Evolutionary conservation across 2,113 vertebrate genomes (phyloP).

Genomic region (Megaleporinus macrocephalus): DNA sequence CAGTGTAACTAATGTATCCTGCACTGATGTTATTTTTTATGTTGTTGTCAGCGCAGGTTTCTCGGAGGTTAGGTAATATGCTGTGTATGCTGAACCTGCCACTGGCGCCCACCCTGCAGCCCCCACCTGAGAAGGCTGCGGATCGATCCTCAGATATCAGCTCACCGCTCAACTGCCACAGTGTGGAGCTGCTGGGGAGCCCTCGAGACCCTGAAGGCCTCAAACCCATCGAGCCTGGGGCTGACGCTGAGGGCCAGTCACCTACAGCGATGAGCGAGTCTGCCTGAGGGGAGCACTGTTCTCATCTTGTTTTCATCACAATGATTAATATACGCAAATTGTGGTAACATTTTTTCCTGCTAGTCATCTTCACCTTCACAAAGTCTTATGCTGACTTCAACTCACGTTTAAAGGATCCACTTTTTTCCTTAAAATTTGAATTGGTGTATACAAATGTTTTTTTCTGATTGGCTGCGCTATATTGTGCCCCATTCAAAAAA

Average conservation of each 20-base stretch:
- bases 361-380: too few relatives aligned
- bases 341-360: too few relatives aligned
- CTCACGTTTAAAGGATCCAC: too few relatives aligned
- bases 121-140: neutral
- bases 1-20: neutral
- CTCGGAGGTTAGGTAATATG: slow-evolving; percentile 37
- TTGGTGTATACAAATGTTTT: too few relatives aligned
- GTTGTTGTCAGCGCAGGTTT: slow-evolving; percentile 9
- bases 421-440: too few relatives aligned
- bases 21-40: slow-evolving; percentile 6
- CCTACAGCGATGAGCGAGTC: slow-evolving; percentile 75
- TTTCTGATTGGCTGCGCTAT: too few relatives aligned
- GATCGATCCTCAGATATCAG: slow-evolving; percentile 78
- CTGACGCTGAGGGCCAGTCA: slow-evolving; percentile 73
- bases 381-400: too few relatives aligned
- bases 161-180: slow-evolving; percentile 83
- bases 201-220: slow-evolving; percentile 80
- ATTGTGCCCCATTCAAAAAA: too few relatives aligned
- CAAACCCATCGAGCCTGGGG: slow-evolving; percentile 76
- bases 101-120: neutral
- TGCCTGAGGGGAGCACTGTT: slow-evolving; percentile 44
- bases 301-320: neutral
- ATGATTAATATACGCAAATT: neutral
- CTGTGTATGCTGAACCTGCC: slow-evolving; percentile 41
- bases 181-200: slow-evolving; percentile 77